Base-by-base conservation (phyloP, 2,888 invertebrate genomes). In the Heliconius aoede region DNA sequence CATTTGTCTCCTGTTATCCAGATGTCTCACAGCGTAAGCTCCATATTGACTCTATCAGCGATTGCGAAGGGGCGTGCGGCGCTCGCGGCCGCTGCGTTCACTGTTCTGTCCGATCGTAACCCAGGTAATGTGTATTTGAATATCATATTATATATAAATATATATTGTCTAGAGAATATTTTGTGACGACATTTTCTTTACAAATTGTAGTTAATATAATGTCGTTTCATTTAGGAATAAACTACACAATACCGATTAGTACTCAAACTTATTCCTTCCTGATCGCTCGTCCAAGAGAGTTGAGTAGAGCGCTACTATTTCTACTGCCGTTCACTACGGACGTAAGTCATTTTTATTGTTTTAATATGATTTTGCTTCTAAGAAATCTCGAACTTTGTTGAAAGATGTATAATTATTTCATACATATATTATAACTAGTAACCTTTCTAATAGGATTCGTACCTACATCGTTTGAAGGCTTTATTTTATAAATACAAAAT, bases 241-340 rank as follows among this genome's bases (percentile, higher is more conserved):
- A 98, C 89, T 98, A 97, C 86, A 98, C 98, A 0, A 91, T 94
- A 36, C 96, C 97, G 0, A 95, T 98, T 72, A 97, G 97, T 85
- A 95, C 96, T 1, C 97, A 98, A 86, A 95, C 96, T 0, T 98
- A 98, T 84, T 95, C 97, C 0, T 97, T 98, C 86, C 93, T 98
- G 81, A 96, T 97, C 1, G 96, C 97, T 0, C 95, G 97, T 36
- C 98, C 98, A 0, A 95, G 96, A 80, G 97, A 97, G 86, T 94
- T 98, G 24, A 97, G 98, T 81, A 95, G 98, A 81, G 97, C 97
- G 0, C 93, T 98, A 79, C 91, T 98, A 15, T 98, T 98, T 85
- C 95, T 97, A 69, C 96, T 97, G 9, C 98, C 98, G 0, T 98
- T 98, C 83, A 96, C 96, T 9, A 89, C 94, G 32, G 95, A 96